Conservation (phyloP, 2,888 invertebrate genomes). For the Cataglyphis albicans region DNA sequence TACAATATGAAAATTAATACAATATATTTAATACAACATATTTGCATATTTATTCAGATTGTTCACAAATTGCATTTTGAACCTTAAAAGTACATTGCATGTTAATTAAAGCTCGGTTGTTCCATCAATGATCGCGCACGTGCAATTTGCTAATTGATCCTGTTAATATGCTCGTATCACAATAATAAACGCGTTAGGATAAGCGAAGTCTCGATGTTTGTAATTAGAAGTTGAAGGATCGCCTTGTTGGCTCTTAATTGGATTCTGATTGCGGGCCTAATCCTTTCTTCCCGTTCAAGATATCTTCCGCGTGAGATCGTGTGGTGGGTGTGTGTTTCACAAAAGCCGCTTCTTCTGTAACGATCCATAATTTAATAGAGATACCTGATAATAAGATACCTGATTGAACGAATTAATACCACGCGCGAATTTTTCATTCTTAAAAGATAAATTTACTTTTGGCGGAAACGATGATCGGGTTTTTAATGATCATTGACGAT, state of each 20-base stretch:
- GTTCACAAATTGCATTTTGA: background rate
- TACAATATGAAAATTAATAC: background rate
- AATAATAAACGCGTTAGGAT: constrained; percentile 76
- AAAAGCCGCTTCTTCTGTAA: constrained; percentile 45
- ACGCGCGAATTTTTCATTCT: background rate
- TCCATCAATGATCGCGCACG: background rate
- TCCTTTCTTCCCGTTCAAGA: constrained; percentile 49
- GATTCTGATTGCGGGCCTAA: constrained; percentile 68
- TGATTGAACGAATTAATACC: constrained; percentile 10
- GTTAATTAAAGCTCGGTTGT: background rate
- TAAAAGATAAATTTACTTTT: constrained; percentile 4
- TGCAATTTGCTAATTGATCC: constrained; percentile 1
- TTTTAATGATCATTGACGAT: constrained; percentile 8
- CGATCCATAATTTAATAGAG: constrained; percentile 48
- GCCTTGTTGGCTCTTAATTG: constrained; percentile 61
- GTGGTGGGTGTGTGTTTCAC: constrained; percentile 10
- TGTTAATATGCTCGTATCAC: constrained; percentile 29
- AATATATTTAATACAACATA: background rate
- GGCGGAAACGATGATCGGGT: background rate
- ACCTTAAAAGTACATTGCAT: background rate
- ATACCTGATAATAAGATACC: background rate
- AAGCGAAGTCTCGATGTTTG: constrained; percentile 71
- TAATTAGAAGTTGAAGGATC: constrained; percentile 66
- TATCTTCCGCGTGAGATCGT: constrained; percentile 60
- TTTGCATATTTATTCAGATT: background rate